Base-by-base conservation (phyloP, 2,888 invertebrate species). In the Meghimatium bilineatum region DNA sequence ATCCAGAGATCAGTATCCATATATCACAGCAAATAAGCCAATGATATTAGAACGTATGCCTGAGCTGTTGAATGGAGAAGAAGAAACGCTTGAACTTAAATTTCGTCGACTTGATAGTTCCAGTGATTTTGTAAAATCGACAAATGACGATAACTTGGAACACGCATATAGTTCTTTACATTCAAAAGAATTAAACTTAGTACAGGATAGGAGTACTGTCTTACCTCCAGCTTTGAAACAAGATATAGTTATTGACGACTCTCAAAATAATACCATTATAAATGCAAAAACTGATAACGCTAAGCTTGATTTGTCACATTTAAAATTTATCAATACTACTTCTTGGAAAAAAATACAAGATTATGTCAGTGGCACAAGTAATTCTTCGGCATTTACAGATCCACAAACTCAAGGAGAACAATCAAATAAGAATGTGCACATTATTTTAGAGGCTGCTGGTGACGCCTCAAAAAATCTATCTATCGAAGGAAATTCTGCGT, bases 91-190 rank as follows among this genome's bases (percentile, higher is more conserved):
- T 1, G 14, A 56, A 75, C 75, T 56, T 6, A 29, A 56, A 56
- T 75, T n/a, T 56, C 75, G 75, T 32, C 75, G 26, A 8, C 56
- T 75, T 12, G 44, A 29, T 23, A 32, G 49, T 74, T 74, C 74
- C n/a, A 49, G 44, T 32, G 52, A 12, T 32, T 36, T 23, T 6
- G 52, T 75, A 23, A 20, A 20, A 32, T 6, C n/a, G 56, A 75
- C 26, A 34, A 56, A 56, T 34, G 34, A 52, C 32, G 56, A 17
- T 5, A 34, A 52, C 26, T 34, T 34, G 14, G 5, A 32, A 23
- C 3, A 6, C 23, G 34, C 1, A 8, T 32, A 32, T 8, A 23
- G 0, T 56, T 29, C n/a, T 8, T 32, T 52, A 0, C 56, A 26
- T 34, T 75, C 26, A 20, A 52, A 52, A 56, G 12, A 34, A 17